These are phyloP conservation scores for Aspiorhynchus laticeps DNA, from an alignment of 2,113 vertebrate species.

Conservation along the genomic window DNA sequence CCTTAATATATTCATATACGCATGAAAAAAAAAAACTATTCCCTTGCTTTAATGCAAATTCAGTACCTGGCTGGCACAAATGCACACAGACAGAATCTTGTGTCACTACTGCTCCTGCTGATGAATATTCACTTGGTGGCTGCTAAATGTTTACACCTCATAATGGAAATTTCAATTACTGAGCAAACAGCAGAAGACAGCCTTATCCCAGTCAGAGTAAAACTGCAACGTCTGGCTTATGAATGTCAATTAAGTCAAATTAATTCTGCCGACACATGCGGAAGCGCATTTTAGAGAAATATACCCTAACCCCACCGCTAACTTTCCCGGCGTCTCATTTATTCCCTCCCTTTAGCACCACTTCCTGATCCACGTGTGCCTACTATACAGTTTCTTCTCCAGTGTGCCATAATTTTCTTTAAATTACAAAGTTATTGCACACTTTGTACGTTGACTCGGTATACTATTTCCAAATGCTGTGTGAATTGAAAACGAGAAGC, in stretches of 20 bases:
- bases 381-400: not conserved
- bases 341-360: slow-evolving; percentile 1
- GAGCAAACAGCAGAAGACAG: slow-evolving; percentile 82
- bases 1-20: slow-evolving; percentile 8
- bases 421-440: slow-evolving; percentile 22
- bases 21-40: slow-evolving; percentile 54
- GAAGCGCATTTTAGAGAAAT: slow-evolving; percentile 70
- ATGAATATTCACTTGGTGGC: slow-evolving; percentile 85
- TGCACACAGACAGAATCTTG: slow-evolving; percentile 72
- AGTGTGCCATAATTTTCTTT: slow-evolving; percentile 57
- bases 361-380: slow-evolving; percentile 33
- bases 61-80: slow-evolving; percentile 50
- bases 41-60: slow-evolving; percentile 43
- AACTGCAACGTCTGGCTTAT: slow-evolving; percentile 77
- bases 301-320: not conserved
- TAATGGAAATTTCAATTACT: slow-evolving; percentile 86
- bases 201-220: slow-evolving; percentile 75
- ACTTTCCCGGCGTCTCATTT: not conserved
- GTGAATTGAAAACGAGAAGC: slow-evolving; percentile 14
- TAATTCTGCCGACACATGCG: slow-evolving; percentile 80
- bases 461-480: slow-evolving; percentile 9
- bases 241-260: slow-evolving; percentile 82
- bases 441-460: not conserved
- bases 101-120: slow-evolving; percentile 72
- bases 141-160: slow-evolving; percentile 83